These are phyloP conservation scores for Cataglyphis cursor DNA, from an alignment of 2,888 invertebrate species.

Conservation along the genomic window DNA sequence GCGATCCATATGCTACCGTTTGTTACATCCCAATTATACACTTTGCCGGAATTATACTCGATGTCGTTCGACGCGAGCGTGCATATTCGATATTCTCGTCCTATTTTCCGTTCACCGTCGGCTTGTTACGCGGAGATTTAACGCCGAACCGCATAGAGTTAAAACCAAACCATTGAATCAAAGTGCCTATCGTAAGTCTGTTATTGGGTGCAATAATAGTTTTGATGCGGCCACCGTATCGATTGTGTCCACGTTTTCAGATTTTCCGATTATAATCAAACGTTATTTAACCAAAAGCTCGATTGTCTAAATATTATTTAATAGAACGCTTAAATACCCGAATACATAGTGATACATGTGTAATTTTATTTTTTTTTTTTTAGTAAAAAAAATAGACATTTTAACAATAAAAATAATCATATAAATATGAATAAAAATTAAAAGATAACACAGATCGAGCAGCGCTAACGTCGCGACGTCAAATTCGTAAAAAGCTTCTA, in stretches of 20 bases:
- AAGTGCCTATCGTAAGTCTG: not conserved
- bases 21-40: conserved; percentile 70
- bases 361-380: not conserved
- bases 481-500: no score
- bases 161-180: conserved; percentile 3
- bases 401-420: not conserved
- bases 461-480: no score
- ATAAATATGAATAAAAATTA: not conserved
- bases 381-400: not conserved
- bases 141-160: not conserved
- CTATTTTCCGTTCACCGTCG: conserved; percentile 7
- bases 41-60: conserved; percentile 49
- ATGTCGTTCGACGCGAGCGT: not conserved
- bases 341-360: not conserved
- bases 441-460: not conserved
- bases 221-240: not conserved
- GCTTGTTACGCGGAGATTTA: conserved; percentile 35
- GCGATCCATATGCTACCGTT: conserved; percentile 65
- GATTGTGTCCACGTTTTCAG: not conserved
- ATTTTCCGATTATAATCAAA: not conserved
- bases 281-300: not conserved
- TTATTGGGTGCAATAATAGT: not conserved
- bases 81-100: conserved; percentile 17
- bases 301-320: not conserved
- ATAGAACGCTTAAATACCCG: not conserved